Base-by-base conservation (phyloP, 2,797 vertebrate genomes). In the Carduelis carduelis region DNA sequence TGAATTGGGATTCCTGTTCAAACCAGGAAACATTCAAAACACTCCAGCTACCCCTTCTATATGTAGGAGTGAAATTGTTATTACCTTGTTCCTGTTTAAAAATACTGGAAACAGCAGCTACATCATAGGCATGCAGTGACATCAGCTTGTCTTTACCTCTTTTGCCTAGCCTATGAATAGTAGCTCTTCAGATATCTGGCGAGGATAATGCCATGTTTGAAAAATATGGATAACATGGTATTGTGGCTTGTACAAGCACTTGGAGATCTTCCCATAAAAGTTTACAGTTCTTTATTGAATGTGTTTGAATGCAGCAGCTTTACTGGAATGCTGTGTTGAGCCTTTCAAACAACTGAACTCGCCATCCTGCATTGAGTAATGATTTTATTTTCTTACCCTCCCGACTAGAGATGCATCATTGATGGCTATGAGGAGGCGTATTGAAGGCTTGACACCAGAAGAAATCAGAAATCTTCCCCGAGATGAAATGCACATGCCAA, bases 401-500 rank as follows among this genome's bases (percentile, higher is more conserved):
- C 30, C 9, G 68, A 61, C 52, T 65, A 99, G 99, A 97, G 99
- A 99, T 57, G 99, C 99, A 7, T 99, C 99, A 1, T 89, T 99
- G 96, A 99, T 99, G 99, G 99, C 99, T 61, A 99, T 99, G 99
- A 98, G 99, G 92, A 98, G 99, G 52, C 98, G 99, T 27, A 99
- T 99, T 52, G 99, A 99, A 96, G 99, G 99, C 64, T 96, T 99
- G 94, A 99, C 98, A 1, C 99, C 99, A 9, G 99, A 99, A 94
- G 99, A 99, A 98, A 99, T 99, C 94, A 98, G 99, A 47, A 99
- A 99, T 97, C 98, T 99, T 72, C 99, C 99, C 57, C 97, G 98
- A 95, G 99, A 99, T 39, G 99, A 99, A 97, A 99, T 99, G 99
- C 99, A 99, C 97, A 99, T 99, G 99, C 99, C 99, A 60, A 99